phyloP scores from a whole-genome alignment of 2,797 vertebrate species.

The Diplodus puntazzo region DNA sequence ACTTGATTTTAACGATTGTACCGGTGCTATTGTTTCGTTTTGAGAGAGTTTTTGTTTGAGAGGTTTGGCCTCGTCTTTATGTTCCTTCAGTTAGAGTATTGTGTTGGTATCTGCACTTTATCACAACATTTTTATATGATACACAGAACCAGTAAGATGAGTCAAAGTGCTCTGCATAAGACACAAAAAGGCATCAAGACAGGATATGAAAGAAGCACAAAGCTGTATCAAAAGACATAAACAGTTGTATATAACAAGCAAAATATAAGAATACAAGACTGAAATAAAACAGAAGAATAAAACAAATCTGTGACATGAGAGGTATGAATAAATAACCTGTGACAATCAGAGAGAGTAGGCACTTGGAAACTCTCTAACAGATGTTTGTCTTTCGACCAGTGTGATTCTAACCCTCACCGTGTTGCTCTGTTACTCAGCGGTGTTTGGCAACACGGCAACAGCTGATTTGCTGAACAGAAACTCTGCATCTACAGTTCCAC shows the following conservation, averaged over 20 bases:
- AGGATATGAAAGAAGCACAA: neutral
- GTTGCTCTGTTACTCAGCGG: neutral
- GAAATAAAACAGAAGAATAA: neutral
- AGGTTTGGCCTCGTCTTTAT: neutral
- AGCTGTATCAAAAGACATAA: neutral
- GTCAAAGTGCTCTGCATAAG: neutral
- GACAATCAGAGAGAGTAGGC: neutral
- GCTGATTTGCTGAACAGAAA: constrained; percentile 43
- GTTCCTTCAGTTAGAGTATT: neutral
- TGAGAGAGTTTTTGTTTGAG: too few relatives aligned
- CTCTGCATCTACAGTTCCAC: constrained; percentile 10
- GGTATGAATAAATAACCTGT: neutral
- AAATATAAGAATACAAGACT: neutral
- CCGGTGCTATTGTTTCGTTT: neutral
- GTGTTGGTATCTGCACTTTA: neutral
- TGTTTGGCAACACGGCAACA: neutral
- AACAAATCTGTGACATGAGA: neutral
- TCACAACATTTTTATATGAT: neutral
- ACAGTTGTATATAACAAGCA: neutral
- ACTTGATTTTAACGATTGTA: neutral
- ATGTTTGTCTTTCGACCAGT: constrained; percentile 14
- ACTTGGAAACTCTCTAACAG: neutral
- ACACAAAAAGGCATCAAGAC: neutral
- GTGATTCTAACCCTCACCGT: neutral
- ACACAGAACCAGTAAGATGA: neutral